A percentile compares a stretch with the other conserved stretches of the same genome.
phyloP scores from a whole-genome alignment of 2,888 invertebrate genomes.

The Cerastis rubricosa region DNA sequence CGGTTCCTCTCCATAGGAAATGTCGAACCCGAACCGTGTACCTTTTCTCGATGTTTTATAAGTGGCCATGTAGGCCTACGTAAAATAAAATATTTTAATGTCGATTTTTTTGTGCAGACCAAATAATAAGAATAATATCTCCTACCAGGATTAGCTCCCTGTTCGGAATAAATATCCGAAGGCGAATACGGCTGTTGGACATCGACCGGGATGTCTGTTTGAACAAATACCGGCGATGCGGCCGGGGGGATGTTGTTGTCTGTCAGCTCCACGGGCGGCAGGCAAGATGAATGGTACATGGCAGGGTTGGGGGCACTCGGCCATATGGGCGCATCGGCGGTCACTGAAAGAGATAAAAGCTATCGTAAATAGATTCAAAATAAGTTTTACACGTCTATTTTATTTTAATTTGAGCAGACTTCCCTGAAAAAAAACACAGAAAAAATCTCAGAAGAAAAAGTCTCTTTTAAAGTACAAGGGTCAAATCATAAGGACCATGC shows the following conservation, averaged over 20 bases:
- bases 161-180: slow-evolving; percentile 75
- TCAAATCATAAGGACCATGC: background rate
- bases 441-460: background rate
- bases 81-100: too few relatives aligned
- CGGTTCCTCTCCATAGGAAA: too few relatives aligned
- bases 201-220: slow-evolving; percentile 49
- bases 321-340: slow-evolving; percentile 54
- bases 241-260: background rate
- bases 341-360: slow-evolving; percentile 35
- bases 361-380: background rate
- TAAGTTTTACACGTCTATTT: background rate
- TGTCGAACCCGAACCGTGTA: too few relatives aligned
- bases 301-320: slow-evolving; percentile 20
- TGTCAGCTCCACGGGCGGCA: too few relatives aligned
- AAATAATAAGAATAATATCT: background rate
- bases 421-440: background rate
- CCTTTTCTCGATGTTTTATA: too few relatives aligned
- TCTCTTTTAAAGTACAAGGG: background rate
- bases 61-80: too few relatives aligned
- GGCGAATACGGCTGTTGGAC: slow-evolving; percentile 76
- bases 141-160: slow-evolving; percentile 45
- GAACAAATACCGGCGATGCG: slow-evolving; percentile 49
- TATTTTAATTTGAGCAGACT: background rate
- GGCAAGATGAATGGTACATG: too few relatives aligned
- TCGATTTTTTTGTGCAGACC: too few relatives aligned